A percentile compares a stretch with the other conserved stretches of the same genome.
These are phyloP conservation scores for Drosophila leonis DNA, from an alignment of 2,888 invertebrate species.

Conservation along the genomic window DNA sequence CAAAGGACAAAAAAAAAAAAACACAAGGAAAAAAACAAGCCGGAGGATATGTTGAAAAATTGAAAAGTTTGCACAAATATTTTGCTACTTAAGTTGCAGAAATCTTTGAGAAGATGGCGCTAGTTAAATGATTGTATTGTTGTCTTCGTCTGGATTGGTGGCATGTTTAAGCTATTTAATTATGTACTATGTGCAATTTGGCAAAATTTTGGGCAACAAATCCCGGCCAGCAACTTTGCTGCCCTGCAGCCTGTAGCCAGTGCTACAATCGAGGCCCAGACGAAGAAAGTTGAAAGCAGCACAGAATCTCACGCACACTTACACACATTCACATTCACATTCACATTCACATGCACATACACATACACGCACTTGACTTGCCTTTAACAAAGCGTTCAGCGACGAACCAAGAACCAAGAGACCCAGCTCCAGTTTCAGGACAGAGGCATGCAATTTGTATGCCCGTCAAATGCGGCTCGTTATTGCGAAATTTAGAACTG, in stretches of 20 bases:
- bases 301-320: conserved; percentile 18
- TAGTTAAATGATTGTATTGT: conserved; percentile 57
- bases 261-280: conserved; percentile 24
- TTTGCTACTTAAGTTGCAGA: conserved; percentile 65
- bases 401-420: conserved; percentile 1
- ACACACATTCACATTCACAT: conserved; percentile 18
- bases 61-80: conserved; percentile 70
- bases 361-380: conserved; percentile 35
- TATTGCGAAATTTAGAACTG: conserved; percentile 80
- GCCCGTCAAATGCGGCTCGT: conserved; percentile 79
- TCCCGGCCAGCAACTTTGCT: conserved; percentile 50
- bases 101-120: conserved; percentile 54
- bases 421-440: conserved; percentile 28
- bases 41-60: conserved; percentile 42
- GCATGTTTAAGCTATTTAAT: conserved; percentile 71
- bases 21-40: neutral
- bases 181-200: conserved; percentile 65
- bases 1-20: conserved; percentile 1
- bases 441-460: conserved; percentile 73
- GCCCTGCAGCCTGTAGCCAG: conserved; percentile 34
- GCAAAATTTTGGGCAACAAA: conserved; percentile 42
- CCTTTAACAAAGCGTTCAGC: conserved; percentile 38
- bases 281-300: conserved; percentile 48
- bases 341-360: conserved; percentile 22
- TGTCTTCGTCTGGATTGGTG: conserved; percentile 32